phyloP scores from a whole-genome alignment of 2,797 vertebrate genomes.

The Antennarius maculatus region DNA sequence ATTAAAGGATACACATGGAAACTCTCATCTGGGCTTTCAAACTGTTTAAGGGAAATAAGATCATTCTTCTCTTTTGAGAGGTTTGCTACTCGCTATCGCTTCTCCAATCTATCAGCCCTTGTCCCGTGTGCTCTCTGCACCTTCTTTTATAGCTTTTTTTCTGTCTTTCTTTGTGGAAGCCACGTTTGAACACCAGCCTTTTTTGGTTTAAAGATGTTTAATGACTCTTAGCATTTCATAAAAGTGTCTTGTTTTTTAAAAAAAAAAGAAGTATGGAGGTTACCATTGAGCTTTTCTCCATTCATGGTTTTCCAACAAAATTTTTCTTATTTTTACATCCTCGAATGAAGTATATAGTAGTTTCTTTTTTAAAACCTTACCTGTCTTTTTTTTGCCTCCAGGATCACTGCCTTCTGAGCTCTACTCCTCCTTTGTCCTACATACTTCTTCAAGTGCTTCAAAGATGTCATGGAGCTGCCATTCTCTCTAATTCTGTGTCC shows the following conservation, averaged over 20 bases:
- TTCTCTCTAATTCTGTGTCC: slow-evolving; percentile 24
- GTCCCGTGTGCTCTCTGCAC: slow-evolving; percentile 8
- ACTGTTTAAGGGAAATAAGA: slow-evolving; percentile 25
- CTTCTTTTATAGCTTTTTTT: background rate
- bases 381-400: slow-evolving; percentile 7
- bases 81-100: slow-evolving; percentile 21
- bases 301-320: background rate
- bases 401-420: slow-evolving; percentile 3
- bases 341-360: background rate
- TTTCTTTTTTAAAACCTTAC: background rate
- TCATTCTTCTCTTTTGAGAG: slow-evolving; percentile 12
- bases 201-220: background rate
- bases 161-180: background rate
- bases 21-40: slow-evolving; percentile 30
- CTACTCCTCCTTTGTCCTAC: slow-evolving; percentile 34
- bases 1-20: slow-evolving; percentile 6
- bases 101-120: slow-evolving; percentile 10
- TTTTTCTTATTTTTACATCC: background rate
- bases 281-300: background rate
- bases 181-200: background rate
- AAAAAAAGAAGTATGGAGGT: background rate
- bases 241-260: background rate
- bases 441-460: slow-evolving; percentile 37
- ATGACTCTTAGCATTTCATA: background rate
- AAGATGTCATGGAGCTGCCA: slow-evolving; percentile 47